These are phyloP conservation scores for Pangasianodon gigas DNA, from an alignment of 2,113 vertebrate species.

Conservation along the genomic window DNA sequence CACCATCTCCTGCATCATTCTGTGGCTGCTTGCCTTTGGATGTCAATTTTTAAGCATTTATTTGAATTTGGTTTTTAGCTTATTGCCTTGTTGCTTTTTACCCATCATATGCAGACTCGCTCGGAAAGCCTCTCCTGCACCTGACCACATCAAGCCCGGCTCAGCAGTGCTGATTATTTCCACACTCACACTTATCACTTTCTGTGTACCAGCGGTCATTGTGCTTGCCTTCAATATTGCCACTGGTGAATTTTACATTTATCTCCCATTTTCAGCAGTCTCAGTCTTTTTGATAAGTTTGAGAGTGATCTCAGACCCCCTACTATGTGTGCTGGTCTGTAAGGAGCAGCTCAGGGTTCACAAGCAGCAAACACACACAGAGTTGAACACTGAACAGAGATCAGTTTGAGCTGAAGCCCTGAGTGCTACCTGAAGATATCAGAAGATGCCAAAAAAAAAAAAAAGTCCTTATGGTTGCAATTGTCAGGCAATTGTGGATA, in stretches of 20 bases:
- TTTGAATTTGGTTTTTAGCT: not conserved
- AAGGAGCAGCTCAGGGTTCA: not conserved
- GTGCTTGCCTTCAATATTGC: not conserved
- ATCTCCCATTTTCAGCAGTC: not conserved
- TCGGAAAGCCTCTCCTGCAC: not conserved
- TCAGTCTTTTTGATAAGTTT: not conserved
- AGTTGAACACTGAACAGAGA: not conserved
- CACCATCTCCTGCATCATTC: not conserved
- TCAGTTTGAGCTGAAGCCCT: not conserved
- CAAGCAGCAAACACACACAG: not conserved
- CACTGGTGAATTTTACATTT: not conserved
- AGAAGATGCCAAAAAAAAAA: not conserved
- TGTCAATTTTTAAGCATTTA: not conserved
- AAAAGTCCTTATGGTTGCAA: not conserved
- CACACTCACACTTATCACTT: not conserved
- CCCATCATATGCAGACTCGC: not conserved
- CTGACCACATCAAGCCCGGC: not conserved
- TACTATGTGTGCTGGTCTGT: not conserved
- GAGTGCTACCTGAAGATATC: not conserved
- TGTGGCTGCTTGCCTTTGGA: not conserved
- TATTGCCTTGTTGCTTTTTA: not conserved
- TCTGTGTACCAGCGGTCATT: not conserved
- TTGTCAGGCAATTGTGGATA: not conserved
- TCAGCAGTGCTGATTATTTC: conserved; percentile 13
- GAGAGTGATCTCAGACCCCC: not conserved